Base-by-base conservation (phyloP, 2,113 vertebrate genomes). In the Maccullochella peelii region DNA sequence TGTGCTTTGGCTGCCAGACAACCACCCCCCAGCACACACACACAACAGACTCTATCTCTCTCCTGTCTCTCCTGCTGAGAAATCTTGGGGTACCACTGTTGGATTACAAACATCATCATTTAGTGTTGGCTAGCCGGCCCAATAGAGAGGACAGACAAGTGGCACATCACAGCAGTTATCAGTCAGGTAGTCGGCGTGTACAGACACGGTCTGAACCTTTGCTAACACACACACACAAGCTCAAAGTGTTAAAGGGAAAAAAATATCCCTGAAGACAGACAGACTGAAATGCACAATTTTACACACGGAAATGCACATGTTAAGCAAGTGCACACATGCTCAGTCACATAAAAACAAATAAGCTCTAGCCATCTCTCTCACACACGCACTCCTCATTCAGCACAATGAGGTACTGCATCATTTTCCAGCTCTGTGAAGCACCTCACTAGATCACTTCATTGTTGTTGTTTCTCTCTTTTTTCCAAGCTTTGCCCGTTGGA, bases 71-170 rank as follows among this genome's bases (percentile, higher is more conserved):
- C 91, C 91, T 52, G 82, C 88, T 88, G 87, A 88, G 90, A 92
- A 84, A 86, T 90, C 69, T 89, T 25, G 50, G 81, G 90, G 85
- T 87, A 77, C 86, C 78, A 57, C 86, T 3, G 36, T 57, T 83
- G 89, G 88, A 92, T 88, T 82, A 87, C 89, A 86, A 91, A 90
- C 87, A 89, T 88, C 86, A 91, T 89, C 85, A 87, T 93, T 92
- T 92, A 88, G 54, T 70, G 88, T 68, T 55, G 82, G 86, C 82
- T 81, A 57, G 83, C 52, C 2, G 12, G 72, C 73, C 73, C 80
- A 23, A 63, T 42, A 33, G 71, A 82, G 75, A 66, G 78, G 84
- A 82, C 80, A 69, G 84, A 76, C 74, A 70, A 82, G 86, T 68
- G 78, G 91, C 77, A 52, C 79, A 86, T 86, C 86, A 63, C 83